Base-by-base conservation (phyloP, 2,113 vertebrate genomes). In the Cricetomys ansorgei region DNA sequence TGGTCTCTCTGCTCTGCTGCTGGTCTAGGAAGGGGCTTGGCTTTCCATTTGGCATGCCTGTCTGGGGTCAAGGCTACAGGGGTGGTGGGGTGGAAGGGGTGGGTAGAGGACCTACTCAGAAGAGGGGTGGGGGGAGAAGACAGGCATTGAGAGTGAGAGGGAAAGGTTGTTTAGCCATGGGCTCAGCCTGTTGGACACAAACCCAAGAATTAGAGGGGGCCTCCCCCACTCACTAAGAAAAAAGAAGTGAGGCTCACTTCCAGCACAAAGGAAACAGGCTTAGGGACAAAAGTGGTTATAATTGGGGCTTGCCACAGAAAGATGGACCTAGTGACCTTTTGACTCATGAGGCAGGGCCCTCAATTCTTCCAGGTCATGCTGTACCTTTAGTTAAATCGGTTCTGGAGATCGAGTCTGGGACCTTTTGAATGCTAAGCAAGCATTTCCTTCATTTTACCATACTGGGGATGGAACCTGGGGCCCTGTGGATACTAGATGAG, bases 141-240 rank as follows among this genome's bases (percentile, higher is more conserved):
- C 55, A 79, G 77, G 12, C 62, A 89, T 7, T 81, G 59, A 57
- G 79, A 80, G 79, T 55, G 69, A 59, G 91, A 72, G 86, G 92
- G 50, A 65, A 92, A 90, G 96, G 77, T 73, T 95, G 57, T 37
- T 91, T 92, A 94, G 92, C 91, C 72, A 29, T 1, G 19, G 72
- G 96, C 93, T 86, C 93, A 92, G 91, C 21, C 81, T 97, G 64
- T 96, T 96, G 94, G 95, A 89, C 79, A 70, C 77, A 92, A 89
- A 96, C 89, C 94, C 92, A 94, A 59, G 94, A 96, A 96, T 25
- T 43, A 25, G 67, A 55, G n/a, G 53, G 48, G 59, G 45, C 53
- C 59, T 90, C 93, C 77, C 21, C 57, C 27, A n/a, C 43, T 67
- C 64, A 57, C 21, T 62, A 27, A 67, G 93, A 83, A 37, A 77